Base-by-base conservation (phyloP, 2,888 invertebrate species). In the Aphidius colemani region DNA sequence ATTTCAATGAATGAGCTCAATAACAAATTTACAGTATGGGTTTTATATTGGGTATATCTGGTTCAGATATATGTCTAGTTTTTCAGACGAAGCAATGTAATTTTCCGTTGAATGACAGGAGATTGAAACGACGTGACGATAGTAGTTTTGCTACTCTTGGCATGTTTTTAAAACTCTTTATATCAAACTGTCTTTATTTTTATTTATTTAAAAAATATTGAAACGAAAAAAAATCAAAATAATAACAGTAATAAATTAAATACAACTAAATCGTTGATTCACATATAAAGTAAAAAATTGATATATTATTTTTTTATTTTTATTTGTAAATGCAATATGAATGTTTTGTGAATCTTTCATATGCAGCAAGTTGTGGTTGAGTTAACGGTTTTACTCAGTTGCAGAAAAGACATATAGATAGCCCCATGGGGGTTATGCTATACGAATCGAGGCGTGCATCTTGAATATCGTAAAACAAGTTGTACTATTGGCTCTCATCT, bases 51-150 rank as follows among this genome's bases (percentile, higher is more conserved):
- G 44, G 11, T 43, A 56, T 56, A n/a, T 49, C 46, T 57, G 56
- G 56, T 9, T 39, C 39, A 9, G 43, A 59, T 45, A 63, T 55
- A 30, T 30, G 30, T 30, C 30, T 1, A 5, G 30, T 30, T 30
- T 30, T 30, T 30, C 5, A 30, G 4, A 30, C 30, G 30, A 45
- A 48, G 55, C 41, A 46, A 55, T 63, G 55, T 63, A 63, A 63
- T 63, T 63, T 49, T 53, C 59, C 39, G 48, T 63, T 63, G 63
- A 63, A 18, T 63, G 63, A 55, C 59, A 41, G 30, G 53, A 46
- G 59, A 59, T 63, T 59, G 63, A 55, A 63, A 53, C 55, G 53
- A 63, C 59, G 48, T 63, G 48, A 18, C 55, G 49, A 46, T 59
- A 51, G 40, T 7, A 30, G 18, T 51, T 53, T 41, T 44, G 30